phyloP scores from a whole-genome alignment of 2,888 invertebrate species.

The Oasisia sp. region DNA sequence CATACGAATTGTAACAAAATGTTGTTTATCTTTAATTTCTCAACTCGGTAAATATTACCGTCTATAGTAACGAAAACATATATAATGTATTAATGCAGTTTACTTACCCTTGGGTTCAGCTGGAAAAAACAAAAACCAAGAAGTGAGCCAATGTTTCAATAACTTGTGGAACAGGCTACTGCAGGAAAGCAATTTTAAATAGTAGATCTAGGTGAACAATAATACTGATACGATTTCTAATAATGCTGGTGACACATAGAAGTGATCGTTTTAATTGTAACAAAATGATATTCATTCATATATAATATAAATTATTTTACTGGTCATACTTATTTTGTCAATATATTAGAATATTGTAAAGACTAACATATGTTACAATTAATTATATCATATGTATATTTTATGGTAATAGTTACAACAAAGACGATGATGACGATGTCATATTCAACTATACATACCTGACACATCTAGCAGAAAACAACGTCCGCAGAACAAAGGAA shows the following conservation, averaged over 20 bases:
- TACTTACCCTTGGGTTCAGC: constrained; percentile 6
- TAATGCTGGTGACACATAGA: background rate
- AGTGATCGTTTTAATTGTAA: no score
- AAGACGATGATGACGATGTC: background rate
- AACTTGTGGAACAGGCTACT: background rate
- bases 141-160: background rate
- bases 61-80: no score
- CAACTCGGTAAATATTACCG: no score
- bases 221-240: background rate
- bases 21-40: no score
- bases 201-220: background rate
- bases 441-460: background rate
- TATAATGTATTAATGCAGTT: background rate
- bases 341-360: no score
- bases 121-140: background rate
- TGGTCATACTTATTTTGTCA: no score
- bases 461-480: background rate
- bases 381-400: no score
- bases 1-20: no score
- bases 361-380: no score
- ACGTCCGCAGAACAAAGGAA: background rate
- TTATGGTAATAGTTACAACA: background rate
- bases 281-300: no score
- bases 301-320: no score
- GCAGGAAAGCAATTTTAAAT: background rate